Percentiles rank a stretch among this genome's conserved stretches.
Conservation (phyloP, 2,888 invertebrate species). For the Catocala fraxini region DNA sequence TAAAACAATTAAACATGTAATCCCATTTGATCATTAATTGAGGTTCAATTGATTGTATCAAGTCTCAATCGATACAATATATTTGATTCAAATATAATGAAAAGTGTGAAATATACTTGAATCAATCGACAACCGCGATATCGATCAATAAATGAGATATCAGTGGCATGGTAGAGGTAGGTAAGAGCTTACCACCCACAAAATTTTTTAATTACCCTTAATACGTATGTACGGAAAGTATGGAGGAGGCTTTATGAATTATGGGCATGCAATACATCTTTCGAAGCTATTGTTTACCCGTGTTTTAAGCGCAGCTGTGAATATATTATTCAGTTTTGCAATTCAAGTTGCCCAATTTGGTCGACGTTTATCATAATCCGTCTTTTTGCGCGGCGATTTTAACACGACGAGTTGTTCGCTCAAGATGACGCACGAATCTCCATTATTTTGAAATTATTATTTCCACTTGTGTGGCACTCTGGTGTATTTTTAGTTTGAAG, state of each 20-base stretch:
- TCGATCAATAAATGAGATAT: too few species aligned
- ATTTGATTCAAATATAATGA: too few species aligned
- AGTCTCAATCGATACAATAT: too few species aligned
- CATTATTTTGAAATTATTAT: conserved; percentile 25
- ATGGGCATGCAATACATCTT: conserved; percentile 50
- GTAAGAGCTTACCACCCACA: conserved; percentile 25
- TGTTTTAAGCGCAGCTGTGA: conserved; percentile 45
- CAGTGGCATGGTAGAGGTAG: too few species aligned
- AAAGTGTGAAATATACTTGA: too few species aligned
- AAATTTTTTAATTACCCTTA: conserved; percentile 62
- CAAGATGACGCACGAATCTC: conserved; percentile 21
- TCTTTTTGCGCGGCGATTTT: conserved; percentile 37
- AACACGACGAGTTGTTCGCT: conserved; percentile 34
- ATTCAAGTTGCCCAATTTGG: conserved; percentile 44
- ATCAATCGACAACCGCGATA: too few species aligned
- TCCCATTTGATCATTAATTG: too few species aligned
- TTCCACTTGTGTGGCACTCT: conserved; percentile 25
- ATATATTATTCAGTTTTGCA: conserved; percentile 44
- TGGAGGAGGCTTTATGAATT: conserved; percentile 66
- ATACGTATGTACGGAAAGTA: conserved; percentile 59
- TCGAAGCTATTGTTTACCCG: conserved; percentile 46
- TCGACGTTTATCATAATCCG: conserved; percentile 43
- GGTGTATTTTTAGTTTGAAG: conserved; percentile 21
- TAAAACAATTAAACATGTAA: too few species aligned
- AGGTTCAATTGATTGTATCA: too few species aligned